Conservation (phyloP, 2,797 vertebrate genomes). For the Uromys caudimaculatus region DNA sequence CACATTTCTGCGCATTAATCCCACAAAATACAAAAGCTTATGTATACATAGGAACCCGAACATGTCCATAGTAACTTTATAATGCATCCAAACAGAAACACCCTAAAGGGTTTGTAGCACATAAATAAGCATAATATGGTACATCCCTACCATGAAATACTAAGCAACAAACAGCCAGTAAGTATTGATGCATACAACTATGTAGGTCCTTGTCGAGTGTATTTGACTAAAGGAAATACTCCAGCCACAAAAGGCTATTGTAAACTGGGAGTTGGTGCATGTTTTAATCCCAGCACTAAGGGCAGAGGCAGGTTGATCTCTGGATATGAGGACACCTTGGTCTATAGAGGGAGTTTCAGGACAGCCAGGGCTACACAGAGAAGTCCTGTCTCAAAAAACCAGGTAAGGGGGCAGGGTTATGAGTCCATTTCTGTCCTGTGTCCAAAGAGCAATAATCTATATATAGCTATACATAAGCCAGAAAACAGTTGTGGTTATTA, state of each 20-base stretch:
- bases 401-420: neutral
- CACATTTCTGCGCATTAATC: slow-evolving; percentile 6
- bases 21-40: neutral
- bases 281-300: neutral
- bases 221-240: slow-evolving; percentile 13
- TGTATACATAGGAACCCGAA: neutral
- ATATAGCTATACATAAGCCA: neutral
- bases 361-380: neutral
- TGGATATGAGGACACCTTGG: neutral
- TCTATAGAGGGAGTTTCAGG: neutral
- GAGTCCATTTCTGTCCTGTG: slow-evolving; percentile 10
- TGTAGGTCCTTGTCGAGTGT: neutral
- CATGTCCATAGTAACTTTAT: slow-evolving; percentile 19
- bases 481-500: neutral
- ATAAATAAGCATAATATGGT: neutral
- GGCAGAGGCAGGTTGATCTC: neutral
- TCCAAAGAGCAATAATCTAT: neutral
- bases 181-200: neutral
- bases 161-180: slow-evolving; percentile 1
- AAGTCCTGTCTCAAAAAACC: neutral
- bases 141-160: neutral
- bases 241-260: neutral
- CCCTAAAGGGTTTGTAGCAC: neutral
- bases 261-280: neutral
- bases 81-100: slow-evolving; percentile 5